Conservation (phyloP, 2,113 vertebrate species). For the Ondatra zibethicus region DNA sequence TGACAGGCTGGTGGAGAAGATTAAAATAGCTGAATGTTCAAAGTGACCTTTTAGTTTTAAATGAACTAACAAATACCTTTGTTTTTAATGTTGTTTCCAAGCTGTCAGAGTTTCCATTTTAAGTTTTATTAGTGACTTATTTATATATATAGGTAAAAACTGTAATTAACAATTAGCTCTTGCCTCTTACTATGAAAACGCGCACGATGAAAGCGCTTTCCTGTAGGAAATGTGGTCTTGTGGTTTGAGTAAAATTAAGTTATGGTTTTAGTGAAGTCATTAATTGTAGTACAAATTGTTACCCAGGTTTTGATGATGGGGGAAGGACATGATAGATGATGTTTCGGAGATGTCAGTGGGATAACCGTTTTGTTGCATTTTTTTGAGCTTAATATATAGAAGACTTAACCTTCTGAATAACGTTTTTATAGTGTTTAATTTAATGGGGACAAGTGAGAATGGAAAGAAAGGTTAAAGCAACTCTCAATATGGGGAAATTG, state of each 20-base stretch:
- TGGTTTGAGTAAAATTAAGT: slow-evolving; percentile 50
- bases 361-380: neutral
- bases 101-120: slow-evolving; percentile 71
- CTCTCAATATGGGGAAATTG: slow-evolving; percentile 61
- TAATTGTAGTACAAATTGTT: slow-evolving; percentile 55
- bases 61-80: slow-evolving; percentile 53
- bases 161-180: slow-evolving; percentile 68
- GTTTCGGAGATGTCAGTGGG: neutral
- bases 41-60: slow-evolving; percentile 71
- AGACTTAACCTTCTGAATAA: neutral
- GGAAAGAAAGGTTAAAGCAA: slow-evolving; percentile 44
- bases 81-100: slow-evolving; percentile 60
- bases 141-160: slow-evolving; percentile 63
- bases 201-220: slow-evolving; percentile 52
- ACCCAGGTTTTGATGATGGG: slow-evolving; percentile 32
- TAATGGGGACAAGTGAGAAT: slow-evolving; percentile 28
- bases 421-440: slow-evolving; percentile 41
- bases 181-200: slow-evolving; percentile 64
- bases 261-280: slow-evolving; percentile 44
- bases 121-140: slow-evolving; percentile 70
- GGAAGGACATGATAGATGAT: neutral
- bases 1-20: slow-evolving; percentile 44
- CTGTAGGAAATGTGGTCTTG: slow-evolving; percentile 9
- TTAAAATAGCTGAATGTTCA: slow-evolving; percentile 29
- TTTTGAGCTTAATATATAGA: neutral